Evolutionary conservation across 2,113 vertebrate genomes (phyloP).

Genomic region (Gracilinanus agilis): DNA sequence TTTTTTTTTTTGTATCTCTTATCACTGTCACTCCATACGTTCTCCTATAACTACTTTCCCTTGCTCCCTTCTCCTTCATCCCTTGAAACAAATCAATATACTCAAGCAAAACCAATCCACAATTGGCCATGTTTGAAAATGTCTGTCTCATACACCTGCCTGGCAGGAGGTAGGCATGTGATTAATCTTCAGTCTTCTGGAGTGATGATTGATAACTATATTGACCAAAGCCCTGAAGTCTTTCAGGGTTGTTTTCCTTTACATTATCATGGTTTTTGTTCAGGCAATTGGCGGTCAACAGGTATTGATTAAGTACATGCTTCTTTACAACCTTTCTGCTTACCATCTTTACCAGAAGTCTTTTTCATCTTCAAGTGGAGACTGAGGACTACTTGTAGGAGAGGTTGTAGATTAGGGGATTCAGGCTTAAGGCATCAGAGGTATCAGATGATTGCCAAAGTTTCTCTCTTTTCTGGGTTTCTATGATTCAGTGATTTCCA

Average conservation of each 20-base stretch:
- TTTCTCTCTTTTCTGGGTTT: neutral
- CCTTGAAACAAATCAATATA: neutral
- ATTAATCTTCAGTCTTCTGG: neutral
- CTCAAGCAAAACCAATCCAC: neutral
- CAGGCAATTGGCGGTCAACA: neutral
- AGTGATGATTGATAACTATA: neutral
- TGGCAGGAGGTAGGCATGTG: neutral
- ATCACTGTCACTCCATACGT: neutral
- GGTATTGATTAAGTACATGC: neutral
- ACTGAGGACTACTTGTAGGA: neutral
- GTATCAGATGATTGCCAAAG: neutral
- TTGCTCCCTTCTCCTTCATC: neutral
- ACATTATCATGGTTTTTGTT: neutral
- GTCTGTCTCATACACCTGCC: neutral
- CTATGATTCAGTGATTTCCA: neutral
- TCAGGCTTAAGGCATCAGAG: too few species aligned
- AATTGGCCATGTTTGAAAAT: neutral
- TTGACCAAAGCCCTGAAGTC: neutral
- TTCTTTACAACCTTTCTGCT: neutral
- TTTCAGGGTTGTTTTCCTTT: neutral
- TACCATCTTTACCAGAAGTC: neutral
- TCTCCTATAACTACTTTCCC: neutral
- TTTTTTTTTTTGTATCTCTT: neutral
- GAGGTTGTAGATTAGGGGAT: neutral
- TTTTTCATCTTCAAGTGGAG: neutral